These are phyloP conservation scores for Electrophaes corylata DNA, from an alignment of 2,888 invertebrate species.

Conservation along the genomic window DNA sequence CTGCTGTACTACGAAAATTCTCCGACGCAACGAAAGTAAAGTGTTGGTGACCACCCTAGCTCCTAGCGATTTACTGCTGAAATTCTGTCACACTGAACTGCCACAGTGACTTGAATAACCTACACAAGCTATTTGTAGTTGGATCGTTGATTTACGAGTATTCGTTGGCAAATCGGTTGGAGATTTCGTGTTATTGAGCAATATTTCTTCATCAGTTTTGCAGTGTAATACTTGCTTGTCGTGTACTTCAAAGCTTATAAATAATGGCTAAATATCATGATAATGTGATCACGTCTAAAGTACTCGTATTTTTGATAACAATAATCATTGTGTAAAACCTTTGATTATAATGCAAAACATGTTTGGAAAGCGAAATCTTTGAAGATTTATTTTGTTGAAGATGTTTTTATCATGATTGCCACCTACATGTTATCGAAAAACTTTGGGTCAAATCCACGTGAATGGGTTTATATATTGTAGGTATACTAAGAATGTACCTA, in stretches of 20 bases:
- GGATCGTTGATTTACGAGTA: constrained; percentile 57
- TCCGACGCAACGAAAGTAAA: neutral
- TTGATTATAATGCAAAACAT: neutral
- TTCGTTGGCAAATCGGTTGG: constrained; percentile 40
- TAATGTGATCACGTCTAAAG: neutral
- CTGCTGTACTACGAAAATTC: neutral
- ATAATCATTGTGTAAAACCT: neutral
- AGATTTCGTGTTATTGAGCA: constrained; percentile 24
- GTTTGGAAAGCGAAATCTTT: neutral
- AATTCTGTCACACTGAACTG: constrained; percentile 59
- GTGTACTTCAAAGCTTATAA: constrained; percentile 6
- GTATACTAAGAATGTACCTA: no score
- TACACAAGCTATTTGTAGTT: constrained; percentile 40
- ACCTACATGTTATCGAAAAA: no score
- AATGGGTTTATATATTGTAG: no score
- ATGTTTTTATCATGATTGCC: neutral
- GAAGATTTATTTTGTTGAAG: neutral
- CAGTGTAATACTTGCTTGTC: constrained; percentile 10
- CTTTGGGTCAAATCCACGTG: no score
- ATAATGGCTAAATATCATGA: neutral
- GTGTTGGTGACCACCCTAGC: neutral
- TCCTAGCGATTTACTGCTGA: constrained; percentile 62
- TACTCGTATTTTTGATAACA: neutral
- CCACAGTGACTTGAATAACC: constrained; percentile 34
- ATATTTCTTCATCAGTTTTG: constrained; percentile 30